A percentile compares a stretch with the other conserved stretches of the same genome.
Conservation (phyloP, 2,888 invertebrate genomes). For the Ceriagrion tenellum region DNA sequence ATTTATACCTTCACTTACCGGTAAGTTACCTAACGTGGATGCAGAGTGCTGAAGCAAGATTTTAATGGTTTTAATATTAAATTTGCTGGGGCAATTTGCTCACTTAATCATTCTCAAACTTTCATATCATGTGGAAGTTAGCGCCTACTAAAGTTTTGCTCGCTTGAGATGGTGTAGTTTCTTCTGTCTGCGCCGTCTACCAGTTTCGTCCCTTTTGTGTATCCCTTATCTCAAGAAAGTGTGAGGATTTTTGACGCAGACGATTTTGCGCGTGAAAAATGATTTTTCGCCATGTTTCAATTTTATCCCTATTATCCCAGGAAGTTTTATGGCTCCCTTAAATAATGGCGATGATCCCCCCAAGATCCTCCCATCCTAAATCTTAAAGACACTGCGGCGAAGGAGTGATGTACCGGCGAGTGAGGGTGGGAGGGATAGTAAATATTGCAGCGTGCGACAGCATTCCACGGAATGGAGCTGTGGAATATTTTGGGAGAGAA, state of each 20-base stretch:
- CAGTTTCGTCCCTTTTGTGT: background rate
- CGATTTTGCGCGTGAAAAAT: background rate
- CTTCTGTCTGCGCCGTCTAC: background rate
- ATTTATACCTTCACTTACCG: no score
- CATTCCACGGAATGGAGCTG: background rate
- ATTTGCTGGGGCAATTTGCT: background rate
- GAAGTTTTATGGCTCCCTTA: slow-evolving; percentile 6
- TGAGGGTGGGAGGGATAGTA: background rate
- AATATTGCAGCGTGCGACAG: background rate
- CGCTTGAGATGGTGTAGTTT: background rate
- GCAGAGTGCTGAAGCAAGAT: no score
- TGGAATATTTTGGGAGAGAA: background rate
- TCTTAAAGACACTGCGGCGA: background rate
- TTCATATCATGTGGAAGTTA: background rate
- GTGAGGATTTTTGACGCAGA: background rate
- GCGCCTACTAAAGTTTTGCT: background rate
- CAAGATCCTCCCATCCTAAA: background rate
- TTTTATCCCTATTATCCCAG: background rate
- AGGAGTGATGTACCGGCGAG: background rate
- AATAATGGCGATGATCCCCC: background rate
- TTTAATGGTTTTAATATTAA: no score
- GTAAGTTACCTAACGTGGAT: no score
- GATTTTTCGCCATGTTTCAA: slow-evolving; percentile 19
- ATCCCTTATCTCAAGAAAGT: background rate
- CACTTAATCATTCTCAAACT: background rate